Percentiles rank a stretch among this genome's conserved stretches.
Evolutionary conservation across 2,113 vertebrate genomes (phyloP).

Genomic region (Orientallactaga bullata): DNA sequence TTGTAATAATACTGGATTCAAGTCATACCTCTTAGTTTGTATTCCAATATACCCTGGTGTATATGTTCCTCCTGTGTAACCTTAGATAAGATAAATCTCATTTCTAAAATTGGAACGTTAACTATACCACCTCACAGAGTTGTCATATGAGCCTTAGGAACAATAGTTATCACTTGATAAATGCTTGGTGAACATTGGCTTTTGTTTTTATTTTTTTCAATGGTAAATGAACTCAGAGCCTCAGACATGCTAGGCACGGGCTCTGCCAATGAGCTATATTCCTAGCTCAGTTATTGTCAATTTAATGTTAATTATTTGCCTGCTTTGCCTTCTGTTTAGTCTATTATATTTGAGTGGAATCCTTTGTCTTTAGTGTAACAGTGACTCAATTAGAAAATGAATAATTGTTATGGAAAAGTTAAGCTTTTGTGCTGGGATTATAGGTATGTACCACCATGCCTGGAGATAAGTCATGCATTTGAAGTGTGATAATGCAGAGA

Average conservation of each 20-base stretch:
- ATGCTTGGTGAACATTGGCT: not conserved
- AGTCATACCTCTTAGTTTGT: not conserved
- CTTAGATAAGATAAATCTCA: not conserved
- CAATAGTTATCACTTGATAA: not conserved
- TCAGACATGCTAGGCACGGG: not conserved
- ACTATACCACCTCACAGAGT: not conserved
- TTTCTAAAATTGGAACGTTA: not conserved
- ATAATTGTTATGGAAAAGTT: not conserved
- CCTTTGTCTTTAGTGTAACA: constrained; percentile 9
- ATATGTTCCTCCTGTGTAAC: not conserved
- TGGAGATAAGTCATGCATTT: not conserved
- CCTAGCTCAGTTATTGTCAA: not conserved
- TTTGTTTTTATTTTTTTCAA: not conserved
- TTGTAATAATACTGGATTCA: not conserved
- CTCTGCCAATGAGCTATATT: not conserved
- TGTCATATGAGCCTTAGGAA: not conserved
- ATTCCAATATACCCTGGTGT: not conserved
- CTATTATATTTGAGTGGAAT: not conserved
- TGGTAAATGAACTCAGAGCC: not conserved
- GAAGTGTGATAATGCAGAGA: not conserved
- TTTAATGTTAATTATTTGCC: not conserved
- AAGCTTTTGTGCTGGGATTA: not conserved
- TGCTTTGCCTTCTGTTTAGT: not conserved
- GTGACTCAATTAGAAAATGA: not conserved
- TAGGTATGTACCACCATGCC: too few species aligned